Base-by-base conservation (phyloP, 2,797 vertebrate genomes). In the Chrosomus eos region DNA sequence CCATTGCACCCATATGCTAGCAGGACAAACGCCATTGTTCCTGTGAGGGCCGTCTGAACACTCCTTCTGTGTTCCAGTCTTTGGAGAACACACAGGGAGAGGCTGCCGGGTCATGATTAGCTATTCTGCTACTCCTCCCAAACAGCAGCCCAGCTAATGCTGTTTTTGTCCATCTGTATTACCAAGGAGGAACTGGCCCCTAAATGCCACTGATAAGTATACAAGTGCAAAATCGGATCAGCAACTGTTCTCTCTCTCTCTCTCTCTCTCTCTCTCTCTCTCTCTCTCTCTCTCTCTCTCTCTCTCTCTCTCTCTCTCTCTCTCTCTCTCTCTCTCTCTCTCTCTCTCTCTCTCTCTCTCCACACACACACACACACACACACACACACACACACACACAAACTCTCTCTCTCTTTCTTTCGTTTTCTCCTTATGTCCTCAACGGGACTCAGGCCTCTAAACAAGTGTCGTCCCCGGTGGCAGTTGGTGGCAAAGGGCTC, bases 131-230 rank as follows among this genome's bases (percentile, higher is more conserved):
- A 51, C 74, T 87, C 58, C 60, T 79, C 85, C 82, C 80, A 76
- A 77, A 81, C 83, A 82, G 78, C 84, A 86, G 70, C 45, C 58
- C 64, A 67, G 60, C 85, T 89, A 90, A 88, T 88, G 66, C 90
- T 91, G 90, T 90, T 92, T 93, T 91, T 94, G 90, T 91, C 33
- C 87, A 87, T 86, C 85, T 88, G 88, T 89, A 92, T 89, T 92
- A 85, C 73, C 40, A 55, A 71, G 76, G 66, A 86, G 74, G 82
- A 84, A 60, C 81, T 53, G 70, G 67, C 72, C 66, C 78, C 86
- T 85, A 89, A 89, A 88, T 78, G 62, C 82, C 64, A n/a, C 83
- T 81, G 75, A 88, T 86, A 88, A 85, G 88, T 80, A 89, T 88
- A 87, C 88, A 87, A 89, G 87, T 89, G 87, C 89, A 89, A 89